Conservation (phyloP, 2,888 invertebrate species). For the Notodonta ziczac region DNA sequence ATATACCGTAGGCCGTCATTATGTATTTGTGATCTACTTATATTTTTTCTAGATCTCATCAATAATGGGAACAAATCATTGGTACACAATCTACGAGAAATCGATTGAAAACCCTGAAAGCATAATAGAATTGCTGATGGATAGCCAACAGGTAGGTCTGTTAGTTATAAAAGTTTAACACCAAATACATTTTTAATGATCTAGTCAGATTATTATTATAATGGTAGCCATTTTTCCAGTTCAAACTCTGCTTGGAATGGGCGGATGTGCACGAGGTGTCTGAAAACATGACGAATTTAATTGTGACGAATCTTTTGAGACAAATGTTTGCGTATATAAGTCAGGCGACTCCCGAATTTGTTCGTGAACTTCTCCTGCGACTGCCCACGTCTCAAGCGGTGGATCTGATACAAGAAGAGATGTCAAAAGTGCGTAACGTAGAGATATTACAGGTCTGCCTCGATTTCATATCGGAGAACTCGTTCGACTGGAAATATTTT, state of each 20-base stretch:
- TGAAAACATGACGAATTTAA: conserved; percentile 81
- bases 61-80: conserved; percentile 82
- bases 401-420: conserved; percentile 86
- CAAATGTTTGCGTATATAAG: conserved; percentile 83
- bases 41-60: conserved; percentile 76
- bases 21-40: not conserved
- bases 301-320: conserved; percentile 81
- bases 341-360: conserved; percentile 68
- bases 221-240: conserved; percentile 64
- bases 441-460: conserved; percentile 87
- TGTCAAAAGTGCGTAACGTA: conserved; percentile 86
- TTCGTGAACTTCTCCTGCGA: conserved; percentile 83
- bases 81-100: conserved; percentile 85
- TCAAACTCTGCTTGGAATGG: conserved; percentile 88
- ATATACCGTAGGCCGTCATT: not conserved
- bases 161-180: not conserved
- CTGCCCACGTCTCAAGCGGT: conserved; percentile 85
- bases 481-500: conserved; percentile 79
- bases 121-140: conserved; percentile 82
- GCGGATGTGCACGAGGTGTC: conserved; percentile 86
- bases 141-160: conserved; percentile 77
- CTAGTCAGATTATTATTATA: not conserved
- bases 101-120: conserved; percentile 81
- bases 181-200: conserved; percentile 5
- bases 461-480: conserved; percentile 84